Evolutionary conservation across 2,113 vertebrate genomes (phyloP), one percentile per base, ranked within the genome.

Genomic region (Oceanodroma tethys): DNA sequence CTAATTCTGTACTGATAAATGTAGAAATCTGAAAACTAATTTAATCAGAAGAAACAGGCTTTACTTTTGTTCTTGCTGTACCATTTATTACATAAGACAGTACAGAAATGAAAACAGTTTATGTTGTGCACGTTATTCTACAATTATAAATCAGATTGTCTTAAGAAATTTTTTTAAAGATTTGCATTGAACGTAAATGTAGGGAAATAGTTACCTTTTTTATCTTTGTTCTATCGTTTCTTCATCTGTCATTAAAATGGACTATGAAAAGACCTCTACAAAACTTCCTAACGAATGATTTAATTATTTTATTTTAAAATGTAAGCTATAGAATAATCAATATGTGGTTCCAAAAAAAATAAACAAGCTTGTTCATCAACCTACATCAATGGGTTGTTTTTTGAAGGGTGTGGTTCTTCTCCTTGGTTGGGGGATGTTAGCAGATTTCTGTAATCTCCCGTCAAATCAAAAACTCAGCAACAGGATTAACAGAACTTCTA

Each of bases 291-390:
- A 45, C 85, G 90, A 74, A 76, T 67, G 29, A 65, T 76, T 88
- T 88, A 66, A 66, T 43, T 40, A 72, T 78, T 73, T 88, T 80
- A 43, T 84, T 97, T 92, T 89, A 78, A 96, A 97, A 93, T 79
- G 95, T 96, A 66, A 80, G 40, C 71, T 92, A 59, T 19, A 91
- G 78, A 89, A 80, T 79, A 91, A 89, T 82, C 16, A 72, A 80
- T 63, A 63, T 93, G 60, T 82, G 47, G 40, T 95, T 96, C 72
- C 47, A 96, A 52, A 90, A 86, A 88, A 94, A 98, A 98, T 98
- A 98, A 98, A 98, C 81, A 92, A 93, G 18, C 65, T 94, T 96
- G 38, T 80, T 96, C 70, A 65, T 94, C 81, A 94, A 48, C 71
- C 81, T 91, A 85, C 26, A 45, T 86, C 81, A 88, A 92, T 86